Percentiles rank a stretch among this genome's conserved stretches.
phyloP scores from a whole-genome alignment of 2,797 vertebrate genomes.

The Chaetodon trifasciatus region DNA sequence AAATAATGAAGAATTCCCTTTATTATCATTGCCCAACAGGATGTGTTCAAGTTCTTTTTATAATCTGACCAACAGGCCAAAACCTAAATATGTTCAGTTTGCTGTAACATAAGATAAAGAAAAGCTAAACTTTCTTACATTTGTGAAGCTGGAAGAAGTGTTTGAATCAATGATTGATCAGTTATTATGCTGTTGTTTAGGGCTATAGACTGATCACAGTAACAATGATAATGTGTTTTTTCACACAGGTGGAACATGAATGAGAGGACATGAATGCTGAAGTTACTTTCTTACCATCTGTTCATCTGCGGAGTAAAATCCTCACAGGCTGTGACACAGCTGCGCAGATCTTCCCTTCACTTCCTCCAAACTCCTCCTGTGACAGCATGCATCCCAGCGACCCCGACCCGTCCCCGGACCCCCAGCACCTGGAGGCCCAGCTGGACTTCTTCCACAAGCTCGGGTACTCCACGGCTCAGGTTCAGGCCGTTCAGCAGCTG shows the following conservation, averaged over 20 bases:
- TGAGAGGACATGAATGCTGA: constrained; percentile 59
- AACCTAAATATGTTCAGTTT: neutral
- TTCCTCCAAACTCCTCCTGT: neutral
- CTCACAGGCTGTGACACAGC: constrained; percentile 10
- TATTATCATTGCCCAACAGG: neutral
- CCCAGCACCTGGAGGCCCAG: constrained; percentile 85
- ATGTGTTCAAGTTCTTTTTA: neutral
- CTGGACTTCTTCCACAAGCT: constrained; percentile 97
- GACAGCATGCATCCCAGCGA: constrained; percentile 62
- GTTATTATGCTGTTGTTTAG: neutral
- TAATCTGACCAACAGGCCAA: neutral
- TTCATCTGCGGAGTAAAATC: constrained; percentile 42
- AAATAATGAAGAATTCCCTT: neutral
- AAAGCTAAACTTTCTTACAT: neutral
- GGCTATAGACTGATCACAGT: neutral
- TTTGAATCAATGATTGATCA: neutral
- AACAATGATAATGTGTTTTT: neutral
- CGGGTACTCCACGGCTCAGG: constrained; percentile 93
- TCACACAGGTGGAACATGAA: constrained; percentile 26
- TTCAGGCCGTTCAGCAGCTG: constrained; percentile 90
- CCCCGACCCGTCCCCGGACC: constrained; percentile 8
- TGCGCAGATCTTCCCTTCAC: constrained; percentile 54
- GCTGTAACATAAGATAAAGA: neutral
- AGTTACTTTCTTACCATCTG: constrained; percentile 34
- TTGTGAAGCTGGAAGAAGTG: neutral